Percentiles rank a stretch among this genome's conserved stretches.
These are phyloP conservation scores for Hoplostethus atlanticus DNA, from an alignment of 2,797 vertebrate species.

Conservation along the genomic window DNA sequence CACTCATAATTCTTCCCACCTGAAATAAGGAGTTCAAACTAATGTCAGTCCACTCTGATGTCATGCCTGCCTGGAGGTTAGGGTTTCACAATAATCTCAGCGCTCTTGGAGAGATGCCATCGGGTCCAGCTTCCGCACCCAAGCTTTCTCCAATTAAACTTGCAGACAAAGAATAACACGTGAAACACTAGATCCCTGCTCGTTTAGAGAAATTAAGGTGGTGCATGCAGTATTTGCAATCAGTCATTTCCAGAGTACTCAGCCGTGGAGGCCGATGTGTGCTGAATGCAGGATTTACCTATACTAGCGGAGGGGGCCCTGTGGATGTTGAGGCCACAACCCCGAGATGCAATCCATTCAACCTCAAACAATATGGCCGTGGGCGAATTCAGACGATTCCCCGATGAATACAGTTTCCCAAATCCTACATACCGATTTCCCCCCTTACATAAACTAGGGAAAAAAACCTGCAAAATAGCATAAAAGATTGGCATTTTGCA, in stretches of 20 bases:
- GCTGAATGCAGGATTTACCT: constrained; percentile 34
- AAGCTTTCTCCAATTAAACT: constrained; percentile 74
- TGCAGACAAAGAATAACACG: constrained; percentile 72
- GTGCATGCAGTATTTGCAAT: constrained; percentile 58
- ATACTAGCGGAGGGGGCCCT: constrained; percentile 27
- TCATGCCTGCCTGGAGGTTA: constrained; percentile 76
- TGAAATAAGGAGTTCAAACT: constrained; percentile 80
- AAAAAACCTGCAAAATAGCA: constrained; percentile 12
- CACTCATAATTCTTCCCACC: constrained; percentile 83
- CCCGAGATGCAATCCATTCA: neutral
- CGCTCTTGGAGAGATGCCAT: constrained; percentile 73
- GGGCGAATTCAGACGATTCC: constrained; percentile 16
- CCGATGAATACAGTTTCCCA: constrained; percentile 3
- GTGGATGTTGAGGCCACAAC: constrained; percentile 29
- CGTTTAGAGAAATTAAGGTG: constrained; percentile 57
- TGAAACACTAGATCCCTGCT: constrained; percentile 64
- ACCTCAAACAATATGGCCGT: neutral
- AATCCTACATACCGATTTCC: neutral
- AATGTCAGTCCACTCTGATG: constrained; percentile 83
- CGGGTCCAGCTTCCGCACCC: constrained; percentile 63
- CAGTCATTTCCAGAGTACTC: constrained; percentile 55
- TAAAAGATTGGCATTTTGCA: constrained; percentile 18
- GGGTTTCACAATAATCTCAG: constrained; percentile 83
- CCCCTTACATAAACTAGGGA: neutral
- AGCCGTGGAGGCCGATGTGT: constrained; percentile 25